Base-by-base conservation (phyloP, 2,797 vertebrate genomes). In the Microhierax caerulescens region DNA sequence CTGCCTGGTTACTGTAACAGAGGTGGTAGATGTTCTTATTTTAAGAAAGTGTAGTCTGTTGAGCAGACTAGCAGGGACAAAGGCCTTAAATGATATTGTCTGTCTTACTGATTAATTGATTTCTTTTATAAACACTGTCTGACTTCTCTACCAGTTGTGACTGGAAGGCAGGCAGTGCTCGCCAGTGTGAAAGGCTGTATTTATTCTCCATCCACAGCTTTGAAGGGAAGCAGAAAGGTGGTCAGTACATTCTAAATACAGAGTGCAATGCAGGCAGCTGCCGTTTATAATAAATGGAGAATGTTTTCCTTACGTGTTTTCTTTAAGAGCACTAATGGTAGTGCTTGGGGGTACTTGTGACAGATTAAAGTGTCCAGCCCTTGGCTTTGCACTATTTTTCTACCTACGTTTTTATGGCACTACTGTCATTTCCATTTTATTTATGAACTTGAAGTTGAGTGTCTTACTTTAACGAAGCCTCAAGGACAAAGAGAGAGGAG, bases 301-400 rank as follows among this genome's bases (percentile, higher is more conserved):
- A 77, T 95, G 85, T 83, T 79, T 96, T 92, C 75, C 85, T 36
- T 84, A n/a, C 76, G 48, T 78, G 17, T 90, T 93, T 88, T 80
- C 67, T 82, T 93, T 74, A 91, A 85, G 21, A 95, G 83, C 39
- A 17, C 75, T 85, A 70, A 88, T 73, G 59, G 79, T 83, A 82
- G 65, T 91, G 92, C 78, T 88, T 72, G 78, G 47, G 78, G 78
- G 76, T 94, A 90, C 68, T 91, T 69, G 79, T 83, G 88, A 92
- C 86, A 93, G 89, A 93, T 95, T 80, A 56, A 92, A 80, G 75
- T 89, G 84, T 94, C 92, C 80, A 89, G 88, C 88, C 80, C 83
- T 94, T 93, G 77, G 83, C 95, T 95, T 97, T 96, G 92, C 92
- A 95, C 94, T 96, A 41, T 93, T 97, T 97, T 97, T 97, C 94